Evolutionary conservation across 2,113 vertebrate species (phyloP), one percentile per base, ranked within the genome.

Genomic region (Garra rufa): DNA sequence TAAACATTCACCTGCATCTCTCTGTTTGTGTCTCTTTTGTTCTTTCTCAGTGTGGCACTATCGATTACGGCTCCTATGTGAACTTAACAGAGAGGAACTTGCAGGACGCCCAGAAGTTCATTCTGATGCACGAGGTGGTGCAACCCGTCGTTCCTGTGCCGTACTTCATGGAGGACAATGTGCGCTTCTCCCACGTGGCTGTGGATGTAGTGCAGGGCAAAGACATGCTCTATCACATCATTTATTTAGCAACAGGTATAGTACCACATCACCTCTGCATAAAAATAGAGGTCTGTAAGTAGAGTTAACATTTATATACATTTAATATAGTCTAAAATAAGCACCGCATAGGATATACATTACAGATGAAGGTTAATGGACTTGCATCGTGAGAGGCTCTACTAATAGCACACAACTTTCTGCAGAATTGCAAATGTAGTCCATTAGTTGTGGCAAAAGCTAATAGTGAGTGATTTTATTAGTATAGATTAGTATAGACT

Each of bases 141-240:
- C 98, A 99, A 86, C 98, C 98, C 0, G 94, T 98, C 85, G 93
- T 92, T 79, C 91, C 96, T 0, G 90, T 96, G 88, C 98, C 98
- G 0, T 95, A 96, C 89, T 99, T 99, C 92, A 97, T 97, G 97
- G 97, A 99, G 91, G 98, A 99, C 91, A 96, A 95, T n/a, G 96
- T 96, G 52, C 96, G 98, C 83, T 98, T 98, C 90, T 97, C 96
- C 65, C 97, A 99, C 6, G 93, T 99, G 78, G 97, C 94, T 0
- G 98, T 99, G 82, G 98, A 99, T 52, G 96, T 99, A 41, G 98
- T 99, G 26, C 98, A 99, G 93, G 97, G 96, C 87, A 95, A 97
- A 84, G 96, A 96, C 61, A 90, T 91, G 44, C 95, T 97, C 13
- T 92, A 96, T 83, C 98, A 99, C 89, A 96, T 98, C 93, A 96